A percentile compares a stretch with the other conserved stretches of the same genome.
Evolutionary conservation across 2,797 vertebrate species (phyloP).

Genomic region (Tangara arthus): DNA sequence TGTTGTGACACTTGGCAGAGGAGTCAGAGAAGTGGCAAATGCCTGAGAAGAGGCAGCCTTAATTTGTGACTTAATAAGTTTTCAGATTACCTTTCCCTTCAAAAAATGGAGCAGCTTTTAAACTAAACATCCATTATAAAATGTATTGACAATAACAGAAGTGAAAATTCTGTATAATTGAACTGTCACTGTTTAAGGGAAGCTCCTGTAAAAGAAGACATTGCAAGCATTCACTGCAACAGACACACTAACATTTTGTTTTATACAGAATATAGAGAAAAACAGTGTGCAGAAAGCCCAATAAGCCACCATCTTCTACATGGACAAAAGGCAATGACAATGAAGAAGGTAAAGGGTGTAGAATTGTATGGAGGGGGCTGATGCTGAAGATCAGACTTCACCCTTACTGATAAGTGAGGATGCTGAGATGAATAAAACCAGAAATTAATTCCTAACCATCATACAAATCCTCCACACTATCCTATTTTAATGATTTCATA

Average conservation of each 20-base stretch:
- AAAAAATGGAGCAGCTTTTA: background rate
- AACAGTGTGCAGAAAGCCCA: background rate
- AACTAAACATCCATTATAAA: background rate
- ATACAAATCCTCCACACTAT: background rate
- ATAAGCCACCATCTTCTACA: background rate
- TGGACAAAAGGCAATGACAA: background rate
- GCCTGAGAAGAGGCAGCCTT: background rate
- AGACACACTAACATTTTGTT: background rate
- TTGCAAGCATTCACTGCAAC: background rate
- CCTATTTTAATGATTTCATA: background rate
- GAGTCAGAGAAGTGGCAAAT: background rate
- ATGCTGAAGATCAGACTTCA: background rate
- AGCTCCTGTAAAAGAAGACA: background rate
- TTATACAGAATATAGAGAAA: background rate
- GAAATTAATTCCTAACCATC: background rate
- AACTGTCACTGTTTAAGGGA: background rate
- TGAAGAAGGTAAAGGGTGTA: background rate
- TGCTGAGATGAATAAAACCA: background rate
- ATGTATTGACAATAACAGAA: background rate
- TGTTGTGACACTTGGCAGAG: background rate
- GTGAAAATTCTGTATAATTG: background rate
- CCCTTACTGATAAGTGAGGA: background rate
- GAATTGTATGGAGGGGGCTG: background rate
- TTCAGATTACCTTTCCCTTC: background rate
- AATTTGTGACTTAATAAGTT: background rate